These are phyloP conservation scores for Crioceris asparagi DNA, from an alignment of 2,888 invertebrate genomes.

Conservation along the genomic window DNA sequence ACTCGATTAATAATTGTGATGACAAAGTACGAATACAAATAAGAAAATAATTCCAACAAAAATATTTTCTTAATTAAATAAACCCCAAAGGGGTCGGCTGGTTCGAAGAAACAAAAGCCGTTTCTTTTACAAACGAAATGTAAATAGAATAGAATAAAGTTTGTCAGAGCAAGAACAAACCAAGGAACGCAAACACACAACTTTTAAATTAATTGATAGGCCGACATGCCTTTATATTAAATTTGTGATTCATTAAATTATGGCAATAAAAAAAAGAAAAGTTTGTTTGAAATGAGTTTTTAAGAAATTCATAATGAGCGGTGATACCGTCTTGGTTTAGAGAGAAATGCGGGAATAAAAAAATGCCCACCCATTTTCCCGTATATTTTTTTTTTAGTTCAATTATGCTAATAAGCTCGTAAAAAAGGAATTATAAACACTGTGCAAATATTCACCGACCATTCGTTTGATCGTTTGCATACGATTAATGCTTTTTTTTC, in stretches of 20 bases:
- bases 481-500: too few relatives aligned
- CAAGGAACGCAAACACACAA: constrained; percentile 16
- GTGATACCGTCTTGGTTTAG: too few relatives aligned
- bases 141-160: constrained; percentile 21
- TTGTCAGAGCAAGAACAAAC: too few relatives aligned
- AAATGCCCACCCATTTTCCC: constrained; percentile 27
- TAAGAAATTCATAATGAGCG: constrained; percentile 28
- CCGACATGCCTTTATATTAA: constrained; percentile 19
- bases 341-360: constrained; percentile 21
- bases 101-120: constrained; percentile 15
- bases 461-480: constrained; percentile 40
- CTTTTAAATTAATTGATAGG: constrained; percentile 20
- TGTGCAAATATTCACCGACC: constrained; percentile 40
- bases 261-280: constrained; percentile 27
- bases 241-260: constrained; percentile 29
- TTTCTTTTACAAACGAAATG: constrained; percentile 18
- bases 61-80: constrained; percentile 20
- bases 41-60: too few relatives aligned
- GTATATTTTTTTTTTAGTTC: constrained; percentile 28
- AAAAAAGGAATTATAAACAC: constrained; percentile 40
- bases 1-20: too few relatives aligned
- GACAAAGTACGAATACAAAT: too few relatives aligned
- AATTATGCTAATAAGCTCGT: constrained; percentile 37
- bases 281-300: constrained; percentile 24
- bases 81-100: constrained; percentile 14